Evolutionary conservation across 2,797 vertebrate genomes (phyloP).

Genomic region (Aratinga solstitialis): DNA sequence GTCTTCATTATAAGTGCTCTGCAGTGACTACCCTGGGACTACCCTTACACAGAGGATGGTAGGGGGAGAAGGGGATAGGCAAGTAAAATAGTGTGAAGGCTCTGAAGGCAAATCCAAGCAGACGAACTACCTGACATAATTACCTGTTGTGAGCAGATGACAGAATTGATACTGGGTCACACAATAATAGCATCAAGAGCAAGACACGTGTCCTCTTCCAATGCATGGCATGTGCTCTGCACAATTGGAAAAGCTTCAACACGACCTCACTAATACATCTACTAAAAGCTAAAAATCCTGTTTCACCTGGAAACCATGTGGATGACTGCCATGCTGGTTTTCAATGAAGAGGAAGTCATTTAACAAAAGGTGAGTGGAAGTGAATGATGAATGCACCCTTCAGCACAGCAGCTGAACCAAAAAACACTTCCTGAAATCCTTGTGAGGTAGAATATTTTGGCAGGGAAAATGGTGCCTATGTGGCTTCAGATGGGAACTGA

Average conservation of each 20-base stretch:
- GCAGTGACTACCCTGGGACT: not conserved
- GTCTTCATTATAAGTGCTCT: not conserved
- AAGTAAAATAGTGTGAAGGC: not conserved
- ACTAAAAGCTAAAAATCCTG: not conserved
- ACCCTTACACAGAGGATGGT: accelerated
- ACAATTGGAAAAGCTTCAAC: not conserved
- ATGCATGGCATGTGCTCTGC: accelerated
- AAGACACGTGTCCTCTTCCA: not conserved
- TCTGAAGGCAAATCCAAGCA: not conserved
- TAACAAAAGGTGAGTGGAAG: not conserved
- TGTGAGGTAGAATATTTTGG: not conserved
- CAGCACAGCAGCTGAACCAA: not conserved
- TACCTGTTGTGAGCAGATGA: not conserved
- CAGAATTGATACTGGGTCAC: not conserved
- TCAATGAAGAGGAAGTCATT: not conserved
- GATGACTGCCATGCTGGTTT: not conserved
- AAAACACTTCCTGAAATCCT: not conserved
- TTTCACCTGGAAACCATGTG: not conserved
- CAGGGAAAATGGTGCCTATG: not conserved
- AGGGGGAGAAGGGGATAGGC: not conserved
- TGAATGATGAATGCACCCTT: not conserved
- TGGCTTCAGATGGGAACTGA: not conserved
- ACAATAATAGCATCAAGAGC: not conserved
- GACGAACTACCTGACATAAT: not conserved
- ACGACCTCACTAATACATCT: not conserved